Base-by-base conservation (phyloP, 2,113 vertebrate species). In the Passer domesticus region DNA sequence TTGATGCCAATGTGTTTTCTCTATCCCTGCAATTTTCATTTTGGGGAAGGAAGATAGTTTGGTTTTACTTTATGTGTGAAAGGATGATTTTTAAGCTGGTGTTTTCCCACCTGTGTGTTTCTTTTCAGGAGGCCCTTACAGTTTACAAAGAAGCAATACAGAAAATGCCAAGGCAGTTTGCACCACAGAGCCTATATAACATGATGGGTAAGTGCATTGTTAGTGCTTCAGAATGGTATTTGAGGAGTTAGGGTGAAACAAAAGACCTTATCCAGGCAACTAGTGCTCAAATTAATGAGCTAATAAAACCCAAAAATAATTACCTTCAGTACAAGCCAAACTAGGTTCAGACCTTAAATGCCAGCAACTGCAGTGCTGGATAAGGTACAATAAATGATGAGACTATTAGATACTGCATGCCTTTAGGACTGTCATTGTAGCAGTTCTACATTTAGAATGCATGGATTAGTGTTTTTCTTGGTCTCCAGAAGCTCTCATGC, bases 121-220 rank as follows among this genome's bases (percentile, higher is more conserved):
- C 49, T 85, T 83, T 95, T 90, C 97, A 99, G 99, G 99, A 99
- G 97, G 99, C 99, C 75, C 98, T 99, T 88, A 95, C 84, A 5
- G 98, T 99, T 85, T 99, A 99, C 97, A 99, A 99, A 97, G 99
- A 99, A 98, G 99, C 99, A 91, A 98, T 99, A 97, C 98, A 99
- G 97, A 99, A 99, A 98, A 99, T 99, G 99, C 99, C 99, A 37
- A 98, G 98, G 80, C 99, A 99, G 74, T 99, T 99, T 98, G 99
- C 99, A 89, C 99, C 99, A 33, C 99, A 99, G 96, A 99, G 99
- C 94, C 98, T 99, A 74, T 99, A 99, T 98, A 99, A 99, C 97
- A 99, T 99, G 99, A 99, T 99, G 98, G 99, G 99, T 99, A 97
- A 99, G 99, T 97, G 46, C 56, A 50, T 50, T 60, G 27, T 80